These are phyloP conservation scores for Hydraecia micacea DNA, from an alignment of 2,888 invertebrate genomes.

Conservation along the genomic window DNA sequence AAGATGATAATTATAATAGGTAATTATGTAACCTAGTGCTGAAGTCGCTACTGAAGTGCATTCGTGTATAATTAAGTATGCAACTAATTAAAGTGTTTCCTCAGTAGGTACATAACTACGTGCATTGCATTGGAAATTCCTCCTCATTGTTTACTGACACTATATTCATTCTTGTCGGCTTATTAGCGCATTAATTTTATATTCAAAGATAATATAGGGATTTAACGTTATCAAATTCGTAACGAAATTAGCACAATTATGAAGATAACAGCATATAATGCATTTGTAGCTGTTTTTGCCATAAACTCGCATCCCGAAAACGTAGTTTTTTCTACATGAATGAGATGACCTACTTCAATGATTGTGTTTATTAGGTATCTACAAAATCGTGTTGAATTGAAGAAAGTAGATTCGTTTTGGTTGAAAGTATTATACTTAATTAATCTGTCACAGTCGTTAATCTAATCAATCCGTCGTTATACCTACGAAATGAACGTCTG, in stretches of 20 bases:
- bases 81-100: constrained; percentile 17
- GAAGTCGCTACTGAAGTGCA: neutral
- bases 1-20: constrained; percentile 10
- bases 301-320: neutral
- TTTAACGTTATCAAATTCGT: constrained; percentile 35
- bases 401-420: constrained; percentile 39
- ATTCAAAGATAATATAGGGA: constrained; percentile 32
- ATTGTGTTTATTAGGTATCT: neutral
- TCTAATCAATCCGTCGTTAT: constrained; percentile 74
- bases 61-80: constrained; percentile 10
- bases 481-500: constrained; percentile 63
- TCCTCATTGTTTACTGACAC: constrained; percentile 18
- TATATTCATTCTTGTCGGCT: constrained; percentile 27
- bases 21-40: neutral
- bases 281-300: neutral
- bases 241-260: constrained; percentile 44
- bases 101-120: neutral
- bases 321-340: neutral
- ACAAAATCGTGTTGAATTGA: neutral
- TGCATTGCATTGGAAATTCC: constrained; percentile 4
- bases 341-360: neutral
- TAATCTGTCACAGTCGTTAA: constrained; percentile 72
- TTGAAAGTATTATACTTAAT: constrained; percentile 45
- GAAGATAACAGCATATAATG: neutral
- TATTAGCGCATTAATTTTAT: constrained; percentile 25